A percentile compares a stretch with the other conserved stretches of the same genome.
Evolutionary conservation across 2,113 vertebrate species (phyloP).

Genomic region (Synchiropus splendidus): DNA sequence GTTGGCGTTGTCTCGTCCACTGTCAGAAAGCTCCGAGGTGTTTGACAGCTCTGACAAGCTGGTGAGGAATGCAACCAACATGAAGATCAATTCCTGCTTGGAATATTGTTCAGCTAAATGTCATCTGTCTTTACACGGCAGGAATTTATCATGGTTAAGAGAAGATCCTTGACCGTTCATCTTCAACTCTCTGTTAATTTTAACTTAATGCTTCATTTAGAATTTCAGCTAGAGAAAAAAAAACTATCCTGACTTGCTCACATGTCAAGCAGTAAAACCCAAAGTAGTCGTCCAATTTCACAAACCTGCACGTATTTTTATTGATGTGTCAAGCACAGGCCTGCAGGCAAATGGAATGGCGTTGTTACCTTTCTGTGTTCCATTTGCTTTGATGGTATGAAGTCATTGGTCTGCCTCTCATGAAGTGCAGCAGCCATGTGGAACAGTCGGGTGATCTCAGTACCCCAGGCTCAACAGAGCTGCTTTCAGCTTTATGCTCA

Average conservation of each 20-base stretch:
- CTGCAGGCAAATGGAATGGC: conserved; percentile 30
- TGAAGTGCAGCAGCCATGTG: conserved; percentile 20
- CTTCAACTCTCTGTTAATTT: conserved; percentile 9
- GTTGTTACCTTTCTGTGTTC: conserved; percentile 11
- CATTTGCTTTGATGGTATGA: conserved; percentile 9
- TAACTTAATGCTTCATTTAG: conserved; percentile 8
- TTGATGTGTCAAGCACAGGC: conserved; percentile 11
- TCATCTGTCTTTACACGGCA: conserved; percentile 48
- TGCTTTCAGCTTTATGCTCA: conserved; percentile 11
- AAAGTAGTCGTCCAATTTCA: neutral
- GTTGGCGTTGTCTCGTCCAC: conserved; percentile 48
- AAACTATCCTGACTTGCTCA: conserved; percentile 2
- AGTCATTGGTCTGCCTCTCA: conserved; percentile 2
- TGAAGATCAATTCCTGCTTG: conserved; percentile 53
- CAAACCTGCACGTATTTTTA: conserved; percentile 8
- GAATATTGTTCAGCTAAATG: conserved; percentile 42
- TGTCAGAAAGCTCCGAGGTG: conserved; percentile 33
- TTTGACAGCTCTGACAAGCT: conserved; percentile 57
- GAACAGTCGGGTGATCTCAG: conserved; percentile 8
- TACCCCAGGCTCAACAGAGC: conserved; percentile 17
- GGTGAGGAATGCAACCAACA: conserved; percentile 47
- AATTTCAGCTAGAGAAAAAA: conserved; percentile 1
- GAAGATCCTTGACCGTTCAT: conserved; percentile 21
- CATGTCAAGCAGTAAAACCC: conserved; percentile 1
- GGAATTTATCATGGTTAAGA: conserved; percentile 44